These are phyloP conservation scores for Mormyrus proboscirostris DNA, from an alignment of 2,797 vertebrate species.

Conservation along the genomic window DNA sequence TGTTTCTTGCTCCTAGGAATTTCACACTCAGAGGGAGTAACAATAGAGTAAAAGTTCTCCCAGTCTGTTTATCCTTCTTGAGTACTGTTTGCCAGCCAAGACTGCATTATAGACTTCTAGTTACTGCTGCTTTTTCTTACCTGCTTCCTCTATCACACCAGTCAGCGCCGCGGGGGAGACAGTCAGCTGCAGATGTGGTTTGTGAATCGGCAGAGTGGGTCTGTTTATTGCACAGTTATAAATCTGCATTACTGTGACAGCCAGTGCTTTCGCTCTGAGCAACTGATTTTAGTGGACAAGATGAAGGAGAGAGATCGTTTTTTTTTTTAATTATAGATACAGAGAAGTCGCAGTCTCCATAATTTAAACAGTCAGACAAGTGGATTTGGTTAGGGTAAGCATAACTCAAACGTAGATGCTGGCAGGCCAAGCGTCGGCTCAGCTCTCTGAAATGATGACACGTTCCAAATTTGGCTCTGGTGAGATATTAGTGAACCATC, in stretches of 20 bases:
- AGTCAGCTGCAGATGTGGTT: slow-evolving; percentile 31
- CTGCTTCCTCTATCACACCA: slow-evolving; percentile 20
- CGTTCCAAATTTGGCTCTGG: background rate
- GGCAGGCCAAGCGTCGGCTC: background rate
- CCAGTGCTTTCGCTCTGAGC: slow-evolving; percentile 20
- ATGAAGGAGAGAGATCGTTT: slow-evolving; percentile 29
- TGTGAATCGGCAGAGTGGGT: slow-evolving; percentile 25
- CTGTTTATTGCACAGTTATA: slow-evolving; percentile 30
- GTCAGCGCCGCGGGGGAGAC: slow-evolving; percentile 26
- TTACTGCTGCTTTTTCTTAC: slow-evolving; percentile 29
- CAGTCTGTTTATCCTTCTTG: background rate
- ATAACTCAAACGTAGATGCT: slow-evolving; percentile 15
- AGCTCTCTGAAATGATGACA: background rate
- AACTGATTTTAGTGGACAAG: slow-evolving; percentile 31
- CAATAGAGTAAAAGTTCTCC: background rate
- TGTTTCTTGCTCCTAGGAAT: background rate
- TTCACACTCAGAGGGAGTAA: background rate
- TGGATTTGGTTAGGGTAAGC: slow-evolving; percentile 19
- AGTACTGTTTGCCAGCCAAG: slow-evolving; percentile 13
- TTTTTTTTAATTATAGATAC: slow-evolving; percentile 46
- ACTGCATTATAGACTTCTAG: slow-evolving; percentile 16
- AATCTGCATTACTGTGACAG: slow-evolving; percentile 34
- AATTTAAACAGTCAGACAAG: slow-evolving; percentile 55
- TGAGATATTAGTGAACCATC: background rate
- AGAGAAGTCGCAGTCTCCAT: slow-evolving; percentile 36